These are phyloP conservation scores for Onthophagus taurus DNA, from an alignment of 1,140 invertebrate genomes.

Conservation along the genomic window DNA sequence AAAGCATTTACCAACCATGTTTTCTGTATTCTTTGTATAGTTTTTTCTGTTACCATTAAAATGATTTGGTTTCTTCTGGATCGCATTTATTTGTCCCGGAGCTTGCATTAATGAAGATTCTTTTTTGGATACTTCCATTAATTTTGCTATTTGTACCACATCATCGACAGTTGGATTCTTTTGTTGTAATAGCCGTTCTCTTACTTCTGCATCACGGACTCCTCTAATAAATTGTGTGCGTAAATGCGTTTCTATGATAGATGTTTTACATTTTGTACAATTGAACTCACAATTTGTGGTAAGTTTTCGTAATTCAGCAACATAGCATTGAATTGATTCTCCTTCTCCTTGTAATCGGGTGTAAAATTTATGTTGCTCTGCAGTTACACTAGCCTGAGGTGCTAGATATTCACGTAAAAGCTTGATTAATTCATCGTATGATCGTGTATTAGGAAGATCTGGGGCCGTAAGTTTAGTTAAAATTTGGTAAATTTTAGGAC, in stretches of 20 bases:
- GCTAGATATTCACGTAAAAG: background rate
- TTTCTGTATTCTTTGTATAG: too few species aligned
- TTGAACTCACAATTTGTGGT: background rate
- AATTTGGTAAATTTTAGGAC: too few species aligned
- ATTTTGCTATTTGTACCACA: background rate
- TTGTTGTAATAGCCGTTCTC: background rate
- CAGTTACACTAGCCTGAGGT: background rate
- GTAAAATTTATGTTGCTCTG: too few species aligned
- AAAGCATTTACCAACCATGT: background rate
- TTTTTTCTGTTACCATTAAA: too few species aligned
- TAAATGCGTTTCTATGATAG: too few species aligned
- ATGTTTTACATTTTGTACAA: background rate
- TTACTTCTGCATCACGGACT: too few species aligned
- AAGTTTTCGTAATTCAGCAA: background rate
- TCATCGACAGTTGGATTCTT: background rate
- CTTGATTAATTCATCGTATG: too few species aligned
- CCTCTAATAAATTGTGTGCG: too few species aligned
- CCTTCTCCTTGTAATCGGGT: background rate
- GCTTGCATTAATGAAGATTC: background rate
- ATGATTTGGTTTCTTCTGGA: too few species aligned
- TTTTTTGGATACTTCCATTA: background rate
- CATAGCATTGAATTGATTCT: background rate
- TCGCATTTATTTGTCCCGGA: background rate
- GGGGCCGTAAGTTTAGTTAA: too few species aligned
- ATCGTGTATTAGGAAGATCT: too few species aligned